phyloP scores from a whole-genome alignment of 1,140 invertebrate species.

The Macrosteles quadrilineatus region DNA sequence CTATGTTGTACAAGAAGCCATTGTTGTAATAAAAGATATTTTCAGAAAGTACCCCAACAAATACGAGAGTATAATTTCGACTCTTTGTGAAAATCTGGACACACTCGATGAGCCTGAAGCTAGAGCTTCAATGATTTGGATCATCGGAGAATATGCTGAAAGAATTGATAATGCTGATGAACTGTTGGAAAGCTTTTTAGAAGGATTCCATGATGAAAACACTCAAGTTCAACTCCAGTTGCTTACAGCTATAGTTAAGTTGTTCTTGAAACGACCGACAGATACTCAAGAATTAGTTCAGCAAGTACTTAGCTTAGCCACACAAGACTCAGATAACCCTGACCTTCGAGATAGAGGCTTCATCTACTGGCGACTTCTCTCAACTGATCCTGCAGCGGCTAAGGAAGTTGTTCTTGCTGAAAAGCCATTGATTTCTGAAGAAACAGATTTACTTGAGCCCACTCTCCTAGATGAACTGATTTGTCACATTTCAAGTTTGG shows the following conservation, averaged over 20 bases:
- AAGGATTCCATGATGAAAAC: slow-evolving; percentile 99
- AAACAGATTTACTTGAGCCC: slow-evolving; percentile 97
- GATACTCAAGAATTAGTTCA: slow-evolving; percentile 99
- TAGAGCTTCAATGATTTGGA: slow-evolving; percentile 99
- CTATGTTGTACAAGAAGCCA: slow-evolving; percentile 99
- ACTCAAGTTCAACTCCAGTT: slow-evolving; percentile 98
- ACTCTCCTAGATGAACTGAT: slow-evolving; percentile 98
- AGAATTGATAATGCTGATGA: slow-evolving; percentile 99
- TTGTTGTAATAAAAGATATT: slow-evolving; percentile 99
- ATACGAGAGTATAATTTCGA: slow-evolving; percentile 99
- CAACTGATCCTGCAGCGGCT: slow-evolving; percentile 97
- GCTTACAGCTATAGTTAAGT: slow-evolving; percentile 96
- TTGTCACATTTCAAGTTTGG: slow-evolving; percentile 97
- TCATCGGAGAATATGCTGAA: slow-evolving; percentile 99
- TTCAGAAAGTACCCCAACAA: slow-evolving; percentile 99
- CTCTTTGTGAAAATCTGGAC: slow-evolving; percentile 98
- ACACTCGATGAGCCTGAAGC: slow-evolving; percentile 99
- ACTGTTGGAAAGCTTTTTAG: slow-evolving; percentile 95
- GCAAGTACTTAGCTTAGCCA: slow-evolving; percentile 83
- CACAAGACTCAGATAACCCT: slow-evolving; percentile 99
- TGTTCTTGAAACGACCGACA: slow-evolving; percentile 96
- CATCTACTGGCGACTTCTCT: slow-evolving; percentile 98
- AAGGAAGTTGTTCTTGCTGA: slow-evolving; percentile 99
- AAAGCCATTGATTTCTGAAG: slow-evolving; percentile 98
- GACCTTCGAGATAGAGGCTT: slow-evolving; percentile 98